phyloP scores from a whole-genome alignment of 2,888 invertebrate genomes.

The Drosophila cognata region DNA sequence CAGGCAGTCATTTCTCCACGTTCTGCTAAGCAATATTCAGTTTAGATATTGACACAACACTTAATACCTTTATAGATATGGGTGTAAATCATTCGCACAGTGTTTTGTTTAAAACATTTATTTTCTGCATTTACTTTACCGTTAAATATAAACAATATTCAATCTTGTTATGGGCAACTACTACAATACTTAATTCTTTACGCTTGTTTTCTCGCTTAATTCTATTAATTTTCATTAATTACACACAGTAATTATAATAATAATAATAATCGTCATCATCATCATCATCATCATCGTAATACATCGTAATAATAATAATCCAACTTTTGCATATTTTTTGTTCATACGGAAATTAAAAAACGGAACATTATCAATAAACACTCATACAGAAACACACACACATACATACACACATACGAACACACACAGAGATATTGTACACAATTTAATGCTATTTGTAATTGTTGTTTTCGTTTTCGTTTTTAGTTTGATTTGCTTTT shows the following conservation, averaged over 20 bases:
- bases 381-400: constrained; percentile 20
- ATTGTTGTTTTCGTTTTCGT: constrained; percentile 38
- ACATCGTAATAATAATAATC: constrained; percentile 64
- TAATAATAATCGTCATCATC: constrained; percentile 35
- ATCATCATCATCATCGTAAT: constrained; percentile 49
- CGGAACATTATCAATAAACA: constrained; percentile 54
- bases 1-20: background rate
- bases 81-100: background rate
- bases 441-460: constrained; percentile 71
- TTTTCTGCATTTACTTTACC: constrained; percentile 72
- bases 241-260: constrained; percentile 72
- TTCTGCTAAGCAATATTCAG: too few species aligned
- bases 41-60: background rate
- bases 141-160: constrained; percentile 76
- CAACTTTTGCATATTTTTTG: constrained; percentile 69
- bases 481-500: constrained; percentile 31
- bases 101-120: constrained; percentile 78
- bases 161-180: constrained; percentile 77
- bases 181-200: constrained; percentile 75
- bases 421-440: constrained; percentile 27
- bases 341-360: constrained; percentile 73
- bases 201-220: constrained; percentile 51
- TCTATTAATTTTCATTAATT: constrained; percentile 74
- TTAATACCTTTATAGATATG: background rate
- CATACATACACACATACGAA: constrained; percentile 16